Conservation (phyloP, 2,113 vertebrate species). For the Archocentrus centrarchus region DNA sequence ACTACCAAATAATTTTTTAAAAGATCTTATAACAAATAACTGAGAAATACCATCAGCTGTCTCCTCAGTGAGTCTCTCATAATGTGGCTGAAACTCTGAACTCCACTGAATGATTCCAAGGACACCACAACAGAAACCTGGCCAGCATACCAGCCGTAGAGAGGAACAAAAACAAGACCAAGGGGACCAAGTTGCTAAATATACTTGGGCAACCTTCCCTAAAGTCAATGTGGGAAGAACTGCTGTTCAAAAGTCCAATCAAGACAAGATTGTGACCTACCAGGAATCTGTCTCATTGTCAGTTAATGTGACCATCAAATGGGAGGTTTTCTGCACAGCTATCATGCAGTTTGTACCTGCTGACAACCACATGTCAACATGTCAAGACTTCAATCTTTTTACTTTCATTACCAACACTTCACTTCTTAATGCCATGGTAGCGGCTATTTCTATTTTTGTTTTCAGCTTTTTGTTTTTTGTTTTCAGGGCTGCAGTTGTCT, state of each 20-base stretch:
- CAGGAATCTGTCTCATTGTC: not conserved
- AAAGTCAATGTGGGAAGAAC: not conserved
- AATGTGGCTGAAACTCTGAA: not conserved
- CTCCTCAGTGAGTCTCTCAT: not conserved
- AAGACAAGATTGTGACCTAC: not conserved
- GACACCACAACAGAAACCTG: not conserved
- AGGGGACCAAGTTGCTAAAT: too few relatives aligned
- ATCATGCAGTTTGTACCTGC: not conserved
- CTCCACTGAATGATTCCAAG: not conserved
- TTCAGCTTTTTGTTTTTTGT: constrained; percentile 8
- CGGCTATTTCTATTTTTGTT: not conserved
- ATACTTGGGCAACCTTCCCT: too few relatives aligned
- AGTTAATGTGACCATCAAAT: not conserved
- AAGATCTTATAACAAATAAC: not conserved
- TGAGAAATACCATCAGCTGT: not conserved
- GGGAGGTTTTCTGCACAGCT: not conserved
- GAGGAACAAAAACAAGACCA: too few relatives aligned
- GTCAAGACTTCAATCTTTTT: not conserved
- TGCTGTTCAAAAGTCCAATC: not conserved
- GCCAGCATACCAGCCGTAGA: too few relatives aligned
- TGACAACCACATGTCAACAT: not conserved
- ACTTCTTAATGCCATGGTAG: not conserved
- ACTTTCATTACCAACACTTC: not conserved
- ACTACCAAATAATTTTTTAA: not conserved
- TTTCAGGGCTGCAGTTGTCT: not conserved